Evolutionary conservation across 2,888 invertebrate species (phyloP).

Genomic region (Brachylomia viminalis): DNA sequence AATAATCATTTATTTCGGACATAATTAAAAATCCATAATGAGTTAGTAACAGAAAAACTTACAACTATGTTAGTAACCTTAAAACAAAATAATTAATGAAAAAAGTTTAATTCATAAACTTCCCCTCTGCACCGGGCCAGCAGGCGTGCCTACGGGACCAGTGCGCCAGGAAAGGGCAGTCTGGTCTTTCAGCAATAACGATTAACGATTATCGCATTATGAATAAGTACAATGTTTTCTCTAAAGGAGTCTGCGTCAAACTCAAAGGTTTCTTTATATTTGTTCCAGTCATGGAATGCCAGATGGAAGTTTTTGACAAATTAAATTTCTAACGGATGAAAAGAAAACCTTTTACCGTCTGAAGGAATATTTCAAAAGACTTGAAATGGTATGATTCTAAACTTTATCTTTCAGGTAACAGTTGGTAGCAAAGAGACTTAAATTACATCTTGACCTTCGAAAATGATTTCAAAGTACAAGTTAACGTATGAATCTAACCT

Average conservation of each 20-base stretch:
- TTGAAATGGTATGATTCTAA: neutral
- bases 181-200: no score
- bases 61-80: no score
- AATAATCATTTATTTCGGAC: no score
- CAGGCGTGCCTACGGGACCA: no score
- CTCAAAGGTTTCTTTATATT: constrained; percentile 10
- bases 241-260: neutral
- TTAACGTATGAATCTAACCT: neutral
- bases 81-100: no score
- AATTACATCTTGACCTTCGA: neutral
- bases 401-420: constrained; percentile 11
- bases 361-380: neutral
- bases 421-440: neutral
- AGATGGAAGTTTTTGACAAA: constrained; percentile 13
- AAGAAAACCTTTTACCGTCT: constrained; percentile 10
- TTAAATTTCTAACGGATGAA: constrained; percentile 19
- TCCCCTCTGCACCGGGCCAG: no score
- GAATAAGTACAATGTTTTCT: neutral
- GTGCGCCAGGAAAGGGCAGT: no score
- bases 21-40: no score
- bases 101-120: no score
- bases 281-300: constrained; percentile 7
- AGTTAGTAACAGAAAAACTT: no score
- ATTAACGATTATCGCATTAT: no score
- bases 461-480: neutral